phyloP scores from a whole-genome alignment of 2,113 vertebrate species.

The Carassius gibelio region DNA sequence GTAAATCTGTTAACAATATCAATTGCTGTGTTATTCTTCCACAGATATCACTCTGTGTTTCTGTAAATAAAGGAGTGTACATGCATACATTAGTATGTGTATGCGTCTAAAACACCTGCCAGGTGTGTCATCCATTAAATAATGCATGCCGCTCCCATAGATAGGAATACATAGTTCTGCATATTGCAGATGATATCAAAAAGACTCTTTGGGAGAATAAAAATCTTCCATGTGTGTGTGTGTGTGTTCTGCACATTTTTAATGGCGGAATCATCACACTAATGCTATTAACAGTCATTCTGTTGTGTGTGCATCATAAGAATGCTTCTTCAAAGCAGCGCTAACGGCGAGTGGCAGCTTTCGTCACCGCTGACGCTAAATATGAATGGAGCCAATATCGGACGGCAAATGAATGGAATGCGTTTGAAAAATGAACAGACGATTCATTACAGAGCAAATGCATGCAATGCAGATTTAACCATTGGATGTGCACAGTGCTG shows the following conservation, averaged over 20 bases:
- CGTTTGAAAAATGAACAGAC: conserved; percentile 31
- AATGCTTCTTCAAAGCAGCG: conserved; percentile 17
- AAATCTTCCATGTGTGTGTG: conserved; percentile 39
- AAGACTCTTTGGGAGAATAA: background rate
- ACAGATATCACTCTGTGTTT: conserved; percentile 69
- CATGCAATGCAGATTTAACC: conserved; percentile 13
- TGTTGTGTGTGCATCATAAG: background rate
- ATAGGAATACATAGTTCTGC: conserved; percentile 69
- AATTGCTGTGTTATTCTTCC: conserved; percentile 74
- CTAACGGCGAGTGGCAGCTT: conserved; percentile 14
- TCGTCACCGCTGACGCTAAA: conserved; percentile 10
- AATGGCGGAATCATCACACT: conserved; percentile 15
- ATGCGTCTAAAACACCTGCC: conserved; percentile 68
- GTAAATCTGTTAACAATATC: conserved; percentile 77
- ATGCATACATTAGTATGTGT: conserved; percentile 38
- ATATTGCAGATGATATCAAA: background rate
- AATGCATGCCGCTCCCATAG: conserved; percentile 68
- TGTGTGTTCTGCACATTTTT: background rate
- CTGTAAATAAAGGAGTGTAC: conserved; percentile 50
- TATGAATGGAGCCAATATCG: conserved; percentile 24
- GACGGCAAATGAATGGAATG: conserved; percentile 30
- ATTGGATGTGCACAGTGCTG: background rate
- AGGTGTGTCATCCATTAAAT: conserved; percentile 76
- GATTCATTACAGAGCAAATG: conserved; percentile 32
- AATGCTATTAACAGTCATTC: conserved; percentile 26